These are phyloP conservation scores for Crotalus helleri DNA, from an alignment of 2,113 vertebrate species.

Conservation along the genomic window DNA sequence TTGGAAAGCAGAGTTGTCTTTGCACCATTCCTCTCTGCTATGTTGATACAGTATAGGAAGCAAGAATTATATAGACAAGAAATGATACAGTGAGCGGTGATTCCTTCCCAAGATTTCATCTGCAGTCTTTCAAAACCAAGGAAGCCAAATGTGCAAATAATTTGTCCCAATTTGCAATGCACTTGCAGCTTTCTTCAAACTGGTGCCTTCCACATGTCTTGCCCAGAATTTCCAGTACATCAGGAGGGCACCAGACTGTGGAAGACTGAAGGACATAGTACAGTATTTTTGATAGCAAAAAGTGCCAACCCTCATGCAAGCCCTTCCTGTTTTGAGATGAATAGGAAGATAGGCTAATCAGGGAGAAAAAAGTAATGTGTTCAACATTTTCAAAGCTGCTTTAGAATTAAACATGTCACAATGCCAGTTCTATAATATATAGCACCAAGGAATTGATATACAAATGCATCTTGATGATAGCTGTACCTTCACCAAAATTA, in stretches of 20 bases:
- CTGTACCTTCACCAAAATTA: not conserved
- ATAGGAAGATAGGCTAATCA: no score
- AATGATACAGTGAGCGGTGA: not conserved
- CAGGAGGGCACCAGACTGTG: not conserved
- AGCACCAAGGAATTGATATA: not conserved
- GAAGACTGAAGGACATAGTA: not conserved
- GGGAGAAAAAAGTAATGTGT: not conserved
- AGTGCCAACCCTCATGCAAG: not conserved
- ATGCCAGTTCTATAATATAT: not conserved
- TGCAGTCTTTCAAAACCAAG: not conserved
- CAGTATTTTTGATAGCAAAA: not conserved
- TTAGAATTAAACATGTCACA: not conserved
- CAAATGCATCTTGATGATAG: not conserved
- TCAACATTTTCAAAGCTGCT: not conserved
- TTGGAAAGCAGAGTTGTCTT: not conserved
- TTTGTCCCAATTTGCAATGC: not conserved
- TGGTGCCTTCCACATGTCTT: not conserved
- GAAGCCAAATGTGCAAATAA: not conserved
- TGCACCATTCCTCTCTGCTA: not conserved
- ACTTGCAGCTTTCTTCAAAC: not conserved
- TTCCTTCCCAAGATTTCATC: not conserved
- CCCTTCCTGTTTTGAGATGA: not conserved
- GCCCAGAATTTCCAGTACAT: not conserved
- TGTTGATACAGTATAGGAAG: constrained; percentile 3
- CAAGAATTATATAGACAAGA: not conserved